Conservation (phyloP, 2,888 invertebrate genomes). For the Polymixis lichenea region DNA sequence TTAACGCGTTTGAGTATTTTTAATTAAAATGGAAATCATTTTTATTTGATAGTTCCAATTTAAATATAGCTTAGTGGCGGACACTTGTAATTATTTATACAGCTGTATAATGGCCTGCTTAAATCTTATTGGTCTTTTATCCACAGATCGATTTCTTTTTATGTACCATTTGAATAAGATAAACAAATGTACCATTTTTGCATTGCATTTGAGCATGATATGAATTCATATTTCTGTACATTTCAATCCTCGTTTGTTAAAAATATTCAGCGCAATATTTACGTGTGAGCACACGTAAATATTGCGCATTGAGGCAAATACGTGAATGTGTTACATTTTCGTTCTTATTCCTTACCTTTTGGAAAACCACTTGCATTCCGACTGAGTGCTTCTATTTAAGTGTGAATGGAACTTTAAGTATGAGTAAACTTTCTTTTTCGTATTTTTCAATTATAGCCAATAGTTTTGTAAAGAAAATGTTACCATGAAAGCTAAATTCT, state of each 20-base stretch:
- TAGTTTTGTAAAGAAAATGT: not conserved
- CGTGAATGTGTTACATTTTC: slow-evolving; percentile 36
- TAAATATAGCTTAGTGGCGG: not conserved
- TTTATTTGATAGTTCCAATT: not conserved
- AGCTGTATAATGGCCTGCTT: no score
- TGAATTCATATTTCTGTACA: slow-evolving; percentile 25
- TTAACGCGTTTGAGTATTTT: not conserved
- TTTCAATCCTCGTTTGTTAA: slow-evolving; percentile 47
- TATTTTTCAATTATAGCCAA: slow-evolving; percentile 3
- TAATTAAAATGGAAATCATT: not conserved
- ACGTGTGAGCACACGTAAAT: no score
- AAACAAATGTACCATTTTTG: not conserved
- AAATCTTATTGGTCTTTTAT: not conserved
- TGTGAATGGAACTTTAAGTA: slow-evolving; percentile 14
- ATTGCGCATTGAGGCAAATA: slow-evolving; percentile 54
- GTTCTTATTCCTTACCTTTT: slow-evolving; percentile 40
- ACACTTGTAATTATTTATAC: not conserved
- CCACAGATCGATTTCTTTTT: not conserved
- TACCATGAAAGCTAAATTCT: not conserved
- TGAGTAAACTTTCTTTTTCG: slow-evolving; percentile 10
- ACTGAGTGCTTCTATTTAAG: slow-evolving; percentile 39
- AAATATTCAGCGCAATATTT: slow-evolving; percentile 48
- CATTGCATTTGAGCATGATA: not conserved
- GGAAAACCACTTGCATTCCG: slow-evolving; percentile 46
- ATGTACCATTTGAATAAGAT: not conserved